These are phyloP conservation scores for Anoplius nigerrimus DNA, from an alignment of 2,888 invertebrate species.

Conservation along the genomic window DNA sequence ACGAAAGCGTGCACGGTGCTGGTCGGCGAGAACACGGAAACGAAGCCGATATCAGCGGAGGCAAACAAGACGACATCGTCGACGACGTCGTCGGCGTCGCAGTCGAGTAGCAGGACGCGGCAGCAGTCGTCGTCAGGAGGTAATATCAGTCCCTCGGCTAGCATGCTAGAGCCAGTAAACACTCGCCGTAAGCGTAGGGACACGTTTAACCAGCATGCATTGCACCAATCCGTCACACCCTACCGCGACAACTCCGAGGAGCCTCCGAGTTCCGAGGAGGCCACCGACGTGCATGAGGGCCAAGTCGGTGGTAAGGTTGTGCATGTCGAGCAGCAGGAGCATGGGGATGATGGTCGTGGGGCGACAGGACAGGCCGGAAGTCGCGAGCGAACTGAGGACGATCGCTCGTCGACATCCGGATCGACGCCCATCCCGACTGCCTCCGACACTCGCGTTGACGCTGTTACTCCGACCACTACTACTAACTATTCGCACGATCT, in stretches of 20 bases:
- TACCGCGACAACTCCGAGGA: constrained; percentile 31
- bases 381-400: constrained; percentile 3
- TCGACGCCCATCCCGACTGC: constrained; percentile 29
- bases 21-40: constrained; percentile 85
- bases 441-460: constrained; percentile 26
- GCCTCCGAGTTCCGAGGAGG: constrained; percentile 15
- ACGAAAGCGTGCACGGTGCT: constrained; percentile 89
- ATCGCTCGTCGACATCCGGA: constrained; percentile 17
- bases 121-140: constrained; percentile 75
- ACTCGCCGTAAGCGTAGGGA: constrained; percentile 84
- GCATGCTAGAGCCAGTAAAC: constrained; percentile 44
- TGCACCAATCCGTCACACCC: constrained; percentile 64
- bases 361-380: constrained; percentile 16
- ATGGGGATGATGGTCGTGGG: constrained; percentile 34
- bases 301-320: constrained; percentile 45
- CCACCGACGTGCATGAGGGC: constrained; percentile 45
- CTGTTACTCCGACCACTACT: constrained; percentile 16
- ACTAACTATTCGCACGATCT: constrained; percentile 46
- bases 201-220: constrained; percentile 79
- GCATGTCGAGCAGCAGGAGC: constrained; percentile 50
- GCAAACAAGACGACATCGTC: constrained; percentile 83
- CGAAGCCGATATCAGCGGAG: constrained; percentile 83
- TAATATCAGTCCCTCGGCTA: constrained; percentile 71
- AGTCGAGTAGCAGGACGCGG: constrained; percentile 76
- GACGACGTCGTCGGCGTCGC: constrained; percentile 81